Percentiles rank a stretch among this genome's conserved stretches.
Conservation (phyloP, 1,140 invertebrate species). For the Lerema accius region DNA sequence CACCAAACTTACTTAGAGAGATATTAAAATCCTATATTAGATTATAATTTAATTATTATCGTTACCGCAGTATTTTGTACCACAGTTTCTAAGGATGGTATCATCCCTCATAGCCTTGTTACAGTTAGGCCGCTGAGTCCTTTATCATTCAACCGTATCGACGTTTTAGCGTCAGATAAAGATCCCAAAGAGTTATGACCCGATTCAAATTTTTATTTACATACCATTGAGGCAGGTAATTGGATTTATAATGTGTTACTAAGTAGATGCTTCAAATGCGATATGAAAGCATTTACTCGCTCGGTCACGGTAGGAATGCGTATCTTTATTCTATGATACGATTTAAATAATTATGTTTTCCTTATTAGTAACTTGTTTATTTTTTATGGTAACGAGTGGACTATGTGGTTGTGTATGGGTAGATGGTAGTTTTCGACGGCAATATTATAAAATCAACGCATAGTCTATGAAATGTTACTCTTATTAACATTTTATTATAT, state of each 20-base stretch:
- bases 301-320: constrained; percentile 6
- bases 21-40: no score
- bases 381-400: no score
- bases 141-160: constrained; percentile 52
- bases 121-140: constrained; percentile 54
- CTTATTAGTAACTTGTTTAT: no score
- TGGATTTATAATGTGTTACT: constrained; percentile 45
- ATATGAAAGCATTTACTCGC: constrained; percentile 40
- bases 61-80: constrained; percentile 32
- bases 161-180: constrained; percentile 45
- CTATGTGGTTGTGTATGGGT: no score
- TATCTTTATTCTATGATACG: not conserved
- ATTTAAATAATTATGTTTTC: constrained; percentile 11
- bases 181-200: constrained; percentile 38
- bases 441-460: no score
- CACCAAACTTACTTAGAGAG: no score
- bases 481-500: no score
- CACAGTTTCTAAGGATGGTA: constrained; percentile 50
- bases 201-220: constrained; percentile 53
- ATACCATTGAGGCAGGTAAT: constrained; percentile 52
- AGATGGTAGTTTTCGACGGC: no score
- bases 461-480: no score
- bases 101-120: constrained; percentile 43
- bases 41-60: no score
- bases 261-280: constrained; percentile 33